Conservation (phyloP, 2,113 vertebrate genomes). For the Mesoclemmys tuberculata region DNA sequence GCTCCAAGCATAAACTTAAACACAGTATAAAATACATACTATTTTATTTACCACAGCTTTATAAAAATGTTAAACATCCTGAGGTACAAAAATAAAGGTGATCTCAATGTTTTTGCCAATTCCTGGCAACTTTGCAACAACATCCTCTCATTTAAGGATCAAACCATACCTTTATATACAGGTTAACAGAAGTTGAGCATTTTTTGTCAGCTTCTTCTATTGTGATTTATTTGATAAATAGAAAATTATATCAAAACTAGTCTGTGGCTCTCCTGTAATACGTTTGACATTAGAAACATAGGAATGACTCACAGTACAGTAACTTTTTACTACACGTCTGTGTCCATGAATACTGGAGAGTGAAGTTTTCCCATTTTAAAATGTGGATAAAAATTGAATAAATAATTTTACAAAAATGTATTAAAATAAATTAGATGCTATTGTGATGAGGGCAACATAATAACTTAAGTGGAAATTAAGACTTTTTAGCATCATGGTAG, state of each 20-base stretch:
- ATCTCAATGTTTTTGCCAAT: not conserved
- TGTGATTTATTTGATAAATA: not conserved
- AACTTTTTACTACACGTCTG: not conserved
- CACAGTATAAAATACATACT: slow-evolving; percentile 52
- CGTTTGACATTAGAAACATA: not conserved
- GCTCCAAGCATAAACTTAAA: slow-evolving; percentile 55
- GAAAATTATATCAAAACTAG: not conserved
- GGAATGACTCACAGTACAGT: not conserved
- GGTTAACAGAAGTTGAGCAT: not conserved
- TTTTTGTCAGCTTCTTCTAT: not conserved
- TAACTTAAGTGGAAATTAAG: not conserved
- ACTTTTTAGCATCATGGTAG: not conserved
- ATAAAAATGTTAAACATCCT: slow-evolving; percentile 59
- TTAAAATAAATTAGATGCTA: not conserved
- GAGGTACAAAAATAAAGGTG: slow-evolving; percentile 45
- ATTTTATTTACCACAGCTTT: slow-evolving; percentile 41
- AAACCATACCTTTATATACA: slow-evolving; percentile 10
- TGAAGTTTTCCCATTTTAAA: not conserved
- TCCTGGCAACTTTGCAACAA: slow-evolving; percentile 35
- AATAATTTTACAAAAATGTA: not conserved
- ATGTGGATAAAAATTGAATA: not conserved
- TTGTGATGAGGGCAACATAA: not conserved
- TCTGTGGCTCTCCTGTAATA: not conserved
- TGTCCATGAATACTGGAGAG: not conserved
- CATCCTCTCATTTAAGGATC: not conserved